Percentiles rank a stretch among this genome's conserved stretches.
These are phyloP conservation scores for Drosophila mayaguana DNA, from an alignment of 2,888 invertebrate species.

Conservation along the genomic window DNA sequence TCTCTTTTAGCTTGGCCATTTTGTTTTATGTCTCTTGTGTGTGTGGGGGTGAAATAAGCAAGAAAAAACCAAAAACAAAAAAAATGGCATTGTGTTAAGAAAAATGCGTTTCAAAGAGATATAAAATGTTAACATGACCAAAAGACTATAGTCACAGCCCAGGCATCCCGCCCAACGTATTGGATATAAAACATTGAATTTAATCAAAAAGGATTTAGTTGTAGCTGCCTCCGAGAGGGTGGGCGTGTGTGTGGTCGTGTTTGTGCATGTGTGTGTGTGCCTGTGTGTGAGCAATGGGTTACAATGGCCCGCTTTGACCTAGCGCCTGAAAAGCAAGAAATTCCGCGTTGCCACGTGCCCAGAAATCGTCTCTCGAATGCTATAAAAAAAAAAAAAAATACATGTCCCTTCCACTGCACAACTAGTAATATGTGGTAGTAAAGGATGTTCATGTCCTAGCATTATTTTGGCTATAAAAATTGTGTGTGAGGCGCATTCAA, in stretches of 20 bases:
- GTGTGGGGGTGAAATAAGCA: slow-evolving; percentile 38
- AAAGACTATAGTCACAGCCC: slow-evolving; percentile 37
- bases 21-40: slow-evolving; percentile 70
- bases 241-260: slow-evolving; percentile 17
- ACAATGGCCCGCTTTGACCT: slow-evolving; percentile 63
- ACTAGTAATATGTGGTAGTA: slow-evolving; percentile 35
- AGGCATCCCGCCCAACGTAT: slow-evolving; percentile 48
- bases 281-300: slow-evolving; percentile 60
- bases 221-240: slow-evolving; percentile 19
- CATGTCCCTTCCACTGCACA: slow-evolving; percentile 20
- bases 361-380: slow-evolving; percentile 17
- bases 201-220: slow-evolving; percentile 80
- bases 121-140: slow-evolving; percentile 79
- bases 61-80: slow-evolving; percentile 17
- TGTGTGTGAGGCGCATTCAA: slow-evolving; percentile 17
- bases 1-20: slow-evolving; percentile 64
- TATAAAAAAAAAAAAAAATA: slow-evolving; percentile 41
- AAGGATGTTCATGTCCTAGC: slow-evolving; percentile 19
- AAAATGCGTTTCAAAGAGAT: slow-evolving; percentile 81
- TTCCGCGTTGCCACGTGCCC: slow-evolving; percentile 72
- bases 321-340: slow-evolving; percentile 50
- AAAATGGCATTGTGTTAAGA: slow-evolving; percentile 62
- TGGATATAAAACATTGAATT: slow-evolving; percentile 81
- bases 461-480: slow-evolving; percentile 28
- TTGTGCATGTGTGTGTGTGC: slow-evolving; percentile 18